A percentile compares a stretch with the other conserved stretches of the same genome.
These are phyloP conservation scores for Polia nebulosa DNA, from an alignment of 2,888 invertebrate genomes.

Conservation along the genomic window DNA sequence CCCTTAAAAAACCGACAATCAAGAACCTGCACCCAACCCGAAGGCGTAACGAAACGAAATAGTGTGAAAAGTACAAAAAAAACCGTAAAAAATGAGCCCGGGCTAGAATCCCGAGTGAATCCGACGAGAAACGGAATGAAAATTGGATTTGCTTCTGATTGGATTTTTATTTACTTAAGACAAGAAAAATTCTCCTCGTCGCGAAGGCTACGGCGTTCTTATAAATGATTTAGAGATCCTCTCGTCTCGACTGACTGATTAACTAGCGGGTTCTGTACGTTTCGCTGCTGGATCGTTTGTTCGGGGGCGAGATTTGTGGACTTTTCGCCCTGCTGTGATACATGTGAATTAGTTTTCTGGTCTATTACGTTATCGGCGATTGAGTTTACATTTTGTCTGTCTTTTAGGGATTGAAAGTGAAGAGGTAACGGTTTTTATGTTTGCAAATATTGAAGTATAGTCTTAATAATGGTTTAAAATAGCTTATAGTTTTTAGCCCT, in stretches of 20 bases:
- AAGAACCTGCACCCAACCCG: conserved; percentile 56
- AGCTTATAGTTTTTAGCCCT: no score
- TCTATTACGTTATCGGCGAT: conserved; percentile 32
- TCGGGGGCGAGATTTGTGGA: conserved; percentile 55
- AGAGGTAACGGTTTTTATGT: background rate
- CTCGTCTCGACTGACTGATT: conserved; percentile 77
- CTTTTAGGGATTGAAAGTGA: background rate
- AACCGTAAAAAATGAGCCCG: conserved; percentile 80
- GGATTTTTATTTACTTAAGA: conserved; percentile 91
- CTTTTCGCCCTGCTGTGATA: conserved; percentile 38
- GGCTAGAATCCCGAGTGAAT: conserved; percentile 84
- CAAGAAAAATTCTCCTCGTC: conserved; percentile 87
- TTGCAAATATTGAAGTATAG: no score
- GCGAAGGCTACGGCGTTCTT: conserved; percentile 80
- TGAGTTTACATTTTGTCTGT: background rate
- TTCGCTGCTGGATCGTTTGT: conserved; percentile 54
- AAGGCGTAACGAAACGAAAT: conserved; percentile 74
- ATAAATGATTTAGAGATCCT: conserved; percentile 87
- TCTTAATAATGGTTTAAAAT: no score
- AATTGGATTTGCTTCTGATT: conserved; percentile 90
- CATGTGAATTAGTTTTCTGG: conserved; percentile 45
- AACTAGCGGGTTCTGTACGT: conserved; percentile 68
- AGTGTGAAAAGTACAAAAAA: conserved; percentile 84
- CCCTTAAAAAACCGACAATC: conserved; percentile 32
- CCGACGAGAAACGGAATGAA: conserved; percentile 87